phyloP scores from a whole-genome alignment of 2,797 vertebrate genomes.

The Chiroxiphia lanceolata region DNA sequence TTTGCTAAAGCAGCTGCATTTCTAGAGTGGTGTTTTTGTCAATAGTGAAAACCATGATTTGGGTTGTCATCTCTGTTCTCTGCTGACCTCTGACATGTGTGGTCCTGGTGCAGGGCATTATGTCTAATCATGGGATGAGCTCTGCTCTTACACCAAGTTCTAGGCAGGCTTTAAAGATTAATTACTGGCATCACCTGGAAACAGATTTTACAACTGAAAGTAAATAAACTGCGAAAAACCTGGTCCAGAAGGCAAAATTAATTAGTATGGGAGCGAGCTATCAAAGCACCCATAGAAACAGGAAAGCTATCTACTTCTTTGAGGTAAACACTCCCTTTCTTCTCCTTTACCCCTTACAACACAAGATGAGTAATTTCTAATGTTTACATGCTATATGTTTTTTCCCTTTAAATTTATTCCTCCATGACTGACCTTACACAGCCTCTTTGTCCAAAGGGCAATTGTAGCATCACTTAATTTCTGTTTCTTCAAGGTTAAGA shows the following conservation, averaged over 20 bases:
- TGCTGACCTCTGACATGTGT: neutral
- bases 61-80: neutral
- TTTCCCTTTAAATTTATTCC: neutral
- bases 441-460: neutral
- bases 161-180: neutral
- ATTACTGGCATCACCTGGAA: neutral
- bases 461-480: neutral
- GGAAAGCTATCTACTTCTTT: neutral
- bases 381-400: fast-evolving
- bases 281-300: neutral
- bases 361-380: neutral
- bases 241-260: neutral
- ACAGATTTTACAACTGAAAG: neutral
- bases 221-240: neutral
- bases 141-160: neutral
- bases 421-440: neutral
- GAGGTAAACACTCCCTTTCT: neutral
- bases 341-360: neutral
- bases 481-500: neutral
- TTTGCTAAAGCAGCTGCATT: neutral
- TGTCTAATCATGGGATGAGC: neutral
- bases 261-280: neutral
- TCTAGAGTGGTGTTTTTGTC: neutral
- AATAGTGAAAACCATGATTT: neutral
- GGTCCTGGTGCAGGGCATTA: neutral